Percentiles rank a stretch among this genome's conserved stretches.
Evolutionary conservation across 1,140 invertebrate genomes (phyloP).

Genomic region (Zaprionus ornatus): DNA sequence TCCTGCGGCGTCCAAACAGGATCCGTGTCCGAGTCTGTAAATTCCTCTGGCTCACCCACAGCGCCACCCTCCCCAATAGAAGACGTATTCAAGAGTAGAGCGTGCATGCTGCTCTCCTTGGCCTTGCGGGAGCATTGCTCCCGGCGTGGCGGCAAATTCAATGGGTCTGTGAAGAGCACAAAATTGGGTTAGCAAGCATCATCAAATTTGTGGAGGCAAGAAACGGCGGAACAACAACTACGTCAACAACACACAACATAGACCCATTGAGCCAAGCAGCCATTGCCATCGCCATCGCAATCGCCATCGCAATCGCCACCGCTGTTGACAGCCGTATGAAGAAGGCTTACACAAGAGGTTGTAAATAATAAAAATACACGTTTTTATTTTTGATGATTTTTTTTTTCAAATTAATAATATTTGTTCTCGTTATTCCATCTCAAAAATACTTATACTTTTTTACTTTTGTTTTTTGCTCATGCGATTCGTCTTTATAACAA

Average conservation of each 20-base stretch:
- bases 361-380: conserved; percentile 81
- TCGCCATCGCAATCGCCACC: conserved; percentile 22
- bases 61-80: conserved; percentile 57
- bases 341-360: conserved; percentile 18
- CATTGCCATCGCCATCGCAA: conserved; percentile 28
- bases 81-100: conserved; percentile 67
- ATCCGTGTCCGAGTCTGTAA: conserved; percentile 88
- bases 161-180: conserved; percentile 84
- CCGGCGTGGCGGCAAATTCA: conserved; percentile 85
- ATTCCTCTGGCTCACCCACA: conserved; percentile 84
- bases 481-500: conserved; percentile 71
- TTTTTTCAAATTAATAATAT: conserved; percentile 82
- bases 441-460: conserved; percentile 79
- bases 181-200: conserved; percentile 69
- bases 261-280: conserved; percentile 34
- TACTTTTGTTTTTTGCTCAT: conserved; percentile 53
- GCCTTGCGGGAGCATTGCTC: conserved; percentile 88
- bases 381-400: conserved; percentile 71
- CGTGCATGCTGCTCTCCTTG: conserved; percentile 85
- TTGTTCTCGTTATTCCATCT: conserved; percentile 80
- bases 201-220: conserved; percentile 30
- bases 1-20: conserved; percentile 89
- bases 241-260: conserved; percentile 43
- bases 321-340: conserved; percentile 8
- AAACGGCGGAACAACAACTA: conserved; percentile 44